Percentiles rank a stretch among this genome's conserved stretches.
Evolutionary conservation across 2,113 vertebrate species (phyloP).

Genomic region (Chaetops frenatus): DNA sequence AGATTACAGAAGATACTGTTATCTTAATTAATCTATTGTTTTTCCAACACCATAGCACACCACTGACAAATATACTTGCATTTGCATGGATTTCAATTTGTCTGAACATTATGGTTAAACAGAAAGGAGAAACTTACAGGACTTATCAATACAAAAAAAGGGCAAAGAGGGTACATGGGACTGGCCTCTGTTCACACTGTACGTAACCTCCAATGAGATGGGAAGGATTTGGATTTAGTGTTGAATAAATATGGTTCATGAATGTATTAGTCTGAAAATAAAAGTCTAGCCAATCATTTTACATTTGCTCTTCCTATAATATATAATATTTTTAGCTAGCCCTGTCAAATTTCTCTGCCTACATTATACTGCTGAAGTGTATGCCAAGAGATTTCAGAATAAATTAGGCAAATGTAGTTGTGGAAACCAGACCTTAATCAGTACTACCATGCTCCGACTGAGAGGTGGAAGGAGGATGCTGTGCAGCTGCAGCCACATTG

Average conservation of each 20-base stretch:
- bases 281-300: not conserved
- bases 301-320: not conserved
- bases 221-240: not conserved
- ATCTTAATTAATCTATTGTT: not conserved
- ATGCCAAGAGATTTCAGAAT: not conserved
- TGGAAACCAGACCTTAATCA: not conserved
- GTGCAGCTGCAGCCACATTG: not conserved
- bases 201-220: not conserved
- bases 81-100: not conserved
- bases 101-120: not conserved
- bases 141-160: not conserved
- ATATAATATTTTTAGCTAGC: not conserved
- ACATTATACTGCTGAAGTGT: not conserved
- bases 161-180: not conserved
- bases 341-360: not conserved
- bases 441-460: not conserved
- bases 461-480: not conserved
- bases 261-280: not conserved
- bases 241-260: not conserved
- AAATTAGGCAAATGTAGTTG: not conserved
- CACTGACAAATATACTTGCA: not conserved
- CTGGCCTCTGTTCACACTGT: not conserved
- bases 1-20: not conserved
- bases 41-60: not conserved
- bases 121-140: not conserved